Conservation (phyloP, 2,888 invertebrate genomes). For the Camptogramma bilineatum region DNA sequence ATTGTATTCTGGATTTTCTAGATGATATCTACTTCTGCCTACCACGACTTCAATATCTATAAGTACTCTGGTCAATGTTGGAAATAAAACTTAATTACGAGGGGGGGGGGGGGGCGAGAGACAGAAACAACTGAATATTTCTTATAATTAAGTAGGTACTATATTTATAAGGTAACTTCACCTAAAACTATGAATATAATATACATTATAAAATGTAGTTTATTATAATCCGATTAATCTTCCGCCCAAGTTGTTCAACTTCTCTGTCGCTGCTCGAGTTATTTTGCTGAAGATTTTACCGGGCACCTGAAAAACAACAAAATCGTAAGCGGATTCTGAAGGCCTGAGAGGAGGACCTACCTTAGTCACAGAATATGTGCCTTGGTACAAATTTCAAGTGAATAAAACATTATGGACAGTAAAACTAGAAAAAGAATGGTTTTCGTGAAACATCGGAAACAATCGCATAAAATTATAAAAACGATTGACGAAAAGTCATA, state of each 20-base stretch:
- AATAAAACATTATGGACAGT: too few species aligned
- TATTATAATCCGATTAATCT: slow-evolving; percentile 82
- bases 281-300: slow-evolving; percentile 77
- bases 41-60: too few species aligned
- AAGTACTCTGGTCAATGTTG: too few species aligned
- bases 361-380: too few species aligned
- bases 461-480: too few species aligned
- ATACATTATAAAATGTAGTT: background rate
- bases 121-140: background rate
- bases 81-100: too few species aligned
- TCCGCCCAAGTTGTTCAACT: slow-evolving; percentile 85
- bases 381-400: too few species aligned
- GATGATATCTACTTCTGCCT: background rate
- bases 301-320: slow-evolving; percentile 77
- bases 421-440: too few species aligned
- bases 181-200: background rate
- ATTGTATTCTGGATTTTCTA: background rate
- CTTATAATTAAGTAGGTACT: background rate
- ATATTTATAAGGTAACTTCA: background rate
- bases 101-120: background rate
- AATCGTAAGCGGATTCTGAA: too few species aligned
- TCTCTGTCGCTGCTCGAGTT: slow-evolving; percentile 80
- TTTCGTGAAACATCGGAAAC: too few species aligned
- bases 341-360: too few species aligned
- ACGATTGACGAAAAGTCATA: too few species aligned